Base-by-base conservation (phyloP, 2,888 invertebrate genomes). In the Thera britannica region DNA sequence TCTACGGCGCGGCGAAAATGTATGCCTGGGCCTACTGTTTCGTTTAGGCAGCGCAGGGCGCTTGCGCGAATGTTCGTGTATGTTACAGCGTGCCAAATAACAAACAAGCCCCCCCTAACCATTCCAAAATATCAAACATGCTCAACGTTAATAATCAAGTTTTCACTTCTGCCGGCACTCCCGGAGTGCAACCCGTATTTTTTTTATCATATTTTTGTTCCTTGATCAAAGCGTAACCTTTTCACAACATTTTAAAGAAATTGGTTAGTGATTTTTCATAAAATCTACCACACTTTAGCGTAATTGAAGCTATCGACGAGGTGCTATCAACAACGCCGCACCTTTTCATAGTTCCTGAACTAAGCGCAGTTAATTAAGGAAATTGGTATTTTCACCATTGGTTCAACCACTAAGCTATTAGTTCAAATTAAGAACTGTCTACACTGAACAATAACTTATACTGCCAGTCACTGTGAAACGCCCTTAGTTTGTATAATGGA, bases 341-440 rank as follows among this genome's bases (percentile, higher is more conserved):
- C 93, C 93, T 91, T 79, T 86, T 83, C 85, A 85, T 83, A 83
- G 84, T 83, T 85, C 88, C 86, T 86, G 91, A 87, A 88, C 73
- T 83, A 77, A 83, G 79, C 83, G 84, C 84, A 84, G 88, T 93
- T 93, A 92, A 93, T 93, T 93, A 93, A 91, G 90, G 92, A 93
- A 93, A 93, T 93, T 93, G 93, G 90, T 90, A 87, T 92, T 93
- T 93, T 92, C 88, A 82, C 86, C 86, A 87, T 88, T 90, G 90
- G 90, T 90, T 91, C 90, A 90, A 84, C 88, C 83, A 84, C 84
- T 84, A 82, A 89, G 90, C 93, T 93, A 93, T 93, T 93, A 93
- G 90, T 92, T 90, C 89, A 90, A 92, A 93, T 93, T 93, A 93
- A 89, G 89, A 90, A 85, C 88, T 88, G 89, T 85, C 87, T 85